Evolutionary conservation across 2,888 invertebrate species (phyloP), one percentile per base, ranked within the genome.

Genomic region (Lapara coniferarum): DNA sequence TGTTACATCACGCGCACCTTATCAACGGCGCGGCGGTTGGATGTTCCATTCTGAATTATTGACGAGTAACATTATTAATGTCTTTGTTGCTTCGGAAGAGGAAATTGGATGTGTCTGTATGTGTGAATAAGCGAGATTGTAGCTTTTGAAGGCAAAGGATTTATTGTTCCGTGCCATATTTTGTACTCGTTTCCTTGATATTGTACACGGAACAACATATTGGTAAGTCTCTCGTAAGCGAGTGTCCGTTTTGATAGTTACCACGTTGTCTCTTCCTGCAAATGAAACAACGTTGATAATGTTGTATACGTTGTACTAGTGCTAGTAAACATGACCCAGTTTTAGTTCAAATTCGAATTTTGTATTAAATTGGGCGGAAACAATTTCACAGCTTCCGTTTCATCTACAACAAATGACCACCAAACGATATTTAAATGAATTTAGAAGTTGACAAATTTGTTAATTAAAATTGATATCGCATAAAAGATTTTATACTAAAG

Each of bases 301-400:
- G 13, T 63, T 19, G 13, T 2, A 19, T 19, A 63, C 46, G 7
- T 13, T 16, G 46, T 19, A 25, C 19, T 16, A 49, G 19, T 1
- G 49, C n/a, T 63, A 1, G 6, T 7, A 63, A 63, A 63, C 49
- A 63, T 49, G 63, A 19, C 46, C 16, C 63, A 7, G 19, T 19
- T 19, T 49, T 13, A 49, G 13, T 12, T 19, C 46, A 19, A 63
- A 49, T 59, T 59, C 44, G 59, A 59, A 59, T 46, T 19, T 6
- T 19, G 13, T 63, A 63, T 63, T 49, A 63, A 19, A 49, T 63
- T 63, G 7, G 6, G 13, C 12, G 49, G 46, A 63, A 49, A 49
- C 49, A 63, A 63, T 63, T 63, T 63, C 19, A 16, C 25, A 49
- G 49, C 49, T 49, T 25, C 63, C 49, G 16, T 63, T 63, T 63